Conservation (phyloP, 2,797 vertebrate species). For the Uromys caudimaculatus region DNA sequence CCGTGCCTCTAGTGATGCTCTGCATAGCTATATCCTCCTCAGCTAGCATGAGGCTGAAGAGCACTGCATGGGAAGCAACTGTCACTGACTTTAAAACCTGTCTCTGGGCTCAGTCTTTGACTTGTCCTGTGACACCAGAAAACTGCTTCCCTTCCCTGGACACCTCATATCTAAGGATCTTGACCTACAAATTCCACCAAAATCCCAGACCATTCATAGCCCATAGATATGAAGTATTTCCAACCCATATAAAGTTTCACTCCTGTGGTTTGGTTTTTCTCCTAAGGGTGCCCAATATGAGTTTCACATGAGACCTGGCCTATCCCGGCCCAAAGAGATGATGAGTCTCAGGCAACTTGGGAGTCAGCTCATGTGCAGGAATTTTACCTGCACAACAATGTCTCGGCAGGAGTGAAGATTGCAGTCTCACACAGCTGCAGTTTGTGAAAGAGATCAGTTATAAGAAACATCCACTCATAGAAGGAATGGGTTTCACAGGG, state of each 20-base stretch:
- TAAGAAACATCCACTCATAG: conserved; percentile 8
- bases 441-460: conserved; percentile 6
- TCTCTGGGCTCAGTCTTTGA: background rate
- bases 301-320: background rate
- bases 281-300: background rate
- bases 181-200: background rate
- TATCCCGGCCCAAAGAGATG: background rate
- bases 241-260: background rate
- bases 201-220: background rate
- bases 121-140: background rate
- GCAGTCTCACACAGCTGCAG: background rate
- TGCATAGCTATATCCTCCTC: rapidly evolving
- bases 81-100: background rate
- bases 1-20: background rate
- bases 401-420: background rate
- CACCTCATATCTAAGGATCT: background rate
- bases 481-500: conserved; percentile 21
- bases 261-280: background rate
- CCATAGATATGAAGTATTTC: background rate
- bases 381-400: background rate
- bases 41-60: background rate
- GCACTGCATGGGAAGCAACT: rapidly evolving
- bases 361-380: background rate
- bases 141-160: background rate
- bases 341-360: background rate